Conservation (phyloP, 2,888 invertebrate genomes). For the Melanophora roralis region DNA sequence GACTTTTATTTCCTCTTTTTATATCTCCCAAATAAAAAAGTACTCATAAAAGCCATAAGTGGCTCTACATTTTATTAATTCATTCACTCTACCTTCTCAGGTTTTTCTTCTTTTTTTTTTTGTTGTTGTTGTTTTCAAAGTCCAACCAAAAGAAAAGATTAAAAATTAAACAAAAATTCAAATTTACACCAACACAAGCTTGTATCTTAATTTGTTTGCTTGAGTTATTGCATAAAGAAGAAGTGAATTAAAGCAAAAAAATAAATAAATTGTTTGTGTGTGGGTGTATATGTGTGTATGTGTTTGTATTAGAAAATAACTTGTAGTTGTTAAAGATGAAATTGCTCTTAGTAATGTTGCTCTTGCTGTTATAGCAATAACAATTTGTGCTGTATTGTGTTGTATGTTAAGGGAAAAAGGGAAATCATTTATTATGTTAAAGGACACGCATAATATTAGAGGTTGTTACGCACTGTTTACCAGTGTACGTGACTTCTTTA, state of each 20-base stretch:
- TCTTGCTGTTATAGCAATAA: slow-evolving; percentile 20
- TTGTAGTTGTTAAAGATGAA: slow-evolving; percentile 2
- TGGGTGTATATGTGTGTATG: no score
- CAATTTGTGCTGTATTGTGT: slow-evolving; percentile 41
- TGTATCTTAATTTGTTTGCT: slow-evolving; percentile 13
- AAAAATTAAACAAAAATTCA: slow-evolving; percentile 36
- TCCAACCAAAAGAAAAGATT: neutral
- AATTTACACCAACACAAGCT: slow-evolving; percentile 13
- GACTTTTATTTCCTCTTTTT: slow-evolving; percentile 8
- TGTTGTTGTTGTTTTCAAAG: slow-evolving; percentile 5
- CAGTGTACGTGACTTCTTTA: slow-evolving; percentile 56
- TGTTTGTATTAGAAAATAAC: neutral
- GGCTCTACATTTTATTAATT: slow-evolving; percentile 40
- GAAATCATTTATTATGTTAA: slow-evolving; percentile 54
- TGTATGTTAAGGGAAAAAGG: neutral
- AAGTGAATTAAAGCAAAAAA: no score
- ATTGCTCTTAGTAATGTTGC: neutral
- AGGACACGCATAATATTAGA: slow-evolving; percentile 61
- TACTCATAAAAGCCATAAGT: slow-evolving; percentile 32
- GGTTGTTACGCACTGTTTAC: slow-evolving; percentile 62
- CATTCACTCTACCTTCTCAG: neutral
- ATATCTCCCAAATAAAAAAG: slow-evolving; percentile 1
- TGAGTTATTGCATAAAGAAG: slow-evolving; percentile 6
- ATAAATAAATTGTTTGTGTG: no score
- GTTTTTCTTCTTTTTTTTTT: no score